A percentile compares a stretch with the other conserved stretches of the same genome.
phyloP scores from a whole-genome alignment of 2,888 invertebrate species.

The Caenorhabditis becei region DNA sequence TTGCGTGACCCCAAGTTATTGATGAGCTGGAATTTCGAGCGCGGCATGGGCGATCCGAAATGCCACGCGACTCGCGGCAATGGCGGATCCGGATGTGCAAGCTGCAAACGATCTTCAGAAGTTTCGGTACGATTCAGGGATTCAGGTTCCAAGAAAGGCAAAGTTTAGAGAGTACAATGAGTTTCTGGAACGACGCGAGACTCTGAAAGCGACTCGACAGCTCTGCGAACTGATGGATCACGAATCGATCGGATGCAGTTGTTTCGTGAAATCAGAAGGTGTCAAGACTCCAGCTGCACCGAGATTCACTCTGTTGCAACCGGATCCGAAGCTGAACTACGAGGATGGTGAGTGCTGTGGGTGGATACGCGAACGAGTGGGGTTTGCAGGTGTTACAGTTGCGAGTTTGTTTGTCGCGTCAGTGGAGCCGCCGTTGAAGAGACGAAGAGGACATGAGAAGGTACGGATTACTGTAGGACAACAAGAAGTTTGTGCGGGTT shows the following conservation, averaged over 20 bases:
- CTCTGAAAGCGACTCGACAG: slow-evolving; percentile 8
- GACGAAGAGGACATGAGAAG: not conserved
- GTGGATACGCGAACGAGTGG: not conserved
- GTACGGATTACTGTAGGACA: not conserved
- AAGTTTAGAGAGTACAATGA: slow-evolving; percentile 20
- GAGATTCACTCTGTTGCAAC: slow-evolving; percentile 32
- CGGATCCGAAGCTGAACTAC: slow-evolving; percentile 26
- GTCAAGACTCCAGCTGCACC: slow-evolving; percentile 4
- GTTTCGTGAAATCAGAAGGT: slow-evolving; percentile 28
- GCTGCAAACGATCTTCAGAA: slow-evolving; percentile 6
- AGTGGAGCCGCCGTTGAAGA: not conserved
- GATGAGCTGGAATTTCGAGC: slow-evolving; percentile 11
- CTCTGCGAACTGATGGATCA: slow-evolving; percentile 40
- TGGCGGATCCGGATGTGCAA: slow-evolving; percentile 23
- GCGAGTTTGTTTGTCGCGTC: slow-evolving; percentile 23
- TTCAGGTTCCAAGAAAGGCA: not conserved
- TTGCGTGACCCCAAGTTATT: slow-evolving; percentile 16
- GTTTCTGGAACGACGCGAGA: slow-evolving; percentile 37
- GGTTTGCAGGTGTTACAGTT: slow-evolving; percentile 11
- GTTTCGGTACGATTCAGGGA: not conserved
- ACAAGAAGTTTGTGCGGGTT: too few species aligned
- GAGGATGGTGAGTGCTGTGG: slow-evolving; percentile 5
- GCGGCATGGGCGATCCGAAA: not conserved
- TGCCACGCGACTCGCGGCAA: not conserved
- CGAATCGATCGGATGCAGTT: slow-evolving; percentile 39